Percentiles rank a stretch among this genome's conserved stretches.
These are phyloP conservation scores for Napeogenes sylphis DNA, from an alignment of 2,888 invertebrate genomes.

Conservation along the genomic window DNA sequence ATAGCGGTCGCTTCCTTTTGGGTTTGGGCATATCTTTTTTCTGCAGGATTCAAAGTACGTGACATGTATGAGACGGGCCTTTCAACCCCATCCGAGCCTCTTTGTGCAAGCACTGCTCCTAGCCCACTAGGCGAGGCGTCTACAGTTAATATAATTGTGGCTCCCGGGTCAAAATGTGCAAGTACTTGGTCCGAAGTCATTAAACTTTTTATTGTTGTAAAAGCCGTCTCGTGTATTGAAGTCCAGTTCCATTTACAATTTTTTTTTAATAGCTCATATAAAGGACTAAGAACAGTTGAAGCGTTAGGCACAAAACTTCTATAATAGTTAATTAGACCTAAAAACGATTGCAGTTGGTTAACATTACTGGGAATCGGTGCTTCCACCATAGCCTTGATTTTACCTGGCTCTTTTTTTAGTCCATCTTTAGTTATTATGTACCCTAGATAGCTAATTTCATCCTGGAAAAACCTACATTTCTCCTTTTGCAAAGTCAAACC, in stretches of 20 bases:
- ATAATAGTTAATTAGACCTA: conserved; percentile 30
- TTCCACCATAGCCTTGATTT: conserved; percentile 27
- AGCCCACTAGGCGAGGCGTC: conserved; percentile 33
- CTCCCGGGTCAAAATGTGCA: conserved; percentile 24
- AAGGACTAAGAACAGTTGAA: conserved; percentile 23
- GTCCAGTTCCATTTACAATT: conserved; percentile 24
- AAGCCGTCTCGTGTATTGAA: conserved; percentile 7
- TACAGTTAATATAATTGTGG: conserved; percentile 31
- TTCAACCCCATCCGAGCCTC: conserved; percentile 18
- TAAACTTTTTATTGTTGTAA: conserved; percentile 17
- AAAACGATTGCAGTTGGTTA: conserved; percentile 28
- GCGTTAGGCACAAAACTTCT: conserved; percentile 27
- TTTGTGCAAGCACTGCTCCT: conserved; percentile 32
- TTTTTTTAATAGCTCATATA: conserved; percentile 27
- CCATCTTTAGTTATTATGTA: conserved; percentile 27
- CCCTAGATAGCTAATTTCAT: conserved; percentile 29
- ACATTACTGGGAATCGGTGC: conserved; percentile 28
- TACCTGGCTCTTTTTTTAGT: conserved; percentile 26
- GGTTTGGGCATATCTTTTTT: conserved; percentile 34
- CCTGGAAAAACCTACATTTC: conserved; percentile 29
- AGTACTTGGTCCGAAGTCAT: conserved; percentile 25
- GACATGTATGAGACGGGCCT: conserved; percentile 29
- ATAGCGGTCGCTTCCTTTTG: conserved; percentile 38
- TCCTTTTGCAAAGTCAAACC: conserved; percentile 27
- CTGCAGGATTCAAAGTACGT: conserved; percentile 28